Percentiles rank a stretch among this genome's conserved stretches.
Evolutionary conservation across 1,140 invertebrate genomes (phyloP).

Genomic region (Helicoverpa zea): DNA sequence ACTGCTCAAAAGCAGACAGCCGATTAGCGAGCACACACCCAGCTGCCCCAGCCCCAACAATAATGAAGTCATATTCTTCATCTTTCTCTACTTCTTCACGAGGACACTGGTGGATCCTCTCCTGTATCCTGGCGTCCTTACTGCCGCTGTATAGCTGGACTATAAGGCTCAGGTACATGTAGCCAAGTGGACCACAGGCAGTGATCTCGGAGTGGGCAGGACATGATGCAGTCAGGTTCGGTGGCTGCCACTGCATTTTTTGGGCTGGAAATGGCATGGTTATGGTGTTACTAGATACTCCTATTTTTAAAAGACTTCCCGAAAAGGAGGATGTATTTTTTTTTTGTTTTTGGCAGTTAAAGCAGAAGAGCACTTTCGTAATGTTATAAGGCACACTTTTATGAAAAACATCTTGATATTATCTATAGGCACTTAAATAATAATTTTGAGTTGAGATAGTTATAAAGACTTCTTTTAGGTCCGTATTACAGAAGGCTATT

Average conservation of each 20-base stretch:
- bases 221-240: conserved; percentile 60
- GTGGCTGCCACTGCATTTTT: conserved; percentile 64
- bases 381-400: too few species aligned
- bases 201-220: conserved; percentile 63
- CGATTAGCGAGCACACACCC: conserved; percentile 89
- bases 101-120: too few species aligned
- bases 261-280: neutral
- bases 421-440: too few species aligned
- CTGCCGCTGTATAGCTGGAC: conserved; percentile 58
- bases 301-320: too few species aligned
- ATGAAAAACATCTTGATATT: too few species aligned
- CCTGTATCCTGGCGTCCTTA: neutral
- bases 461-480: too few species aligned
- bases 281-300: too few species aligned
- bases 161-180: conserved; percentile 60
- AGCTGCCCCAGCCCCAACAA: conserved; percentile 62
- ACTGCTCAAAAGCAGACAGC: conserved; percentile 83
- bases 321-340: too few species aligned
- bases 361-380: too few species aligned
- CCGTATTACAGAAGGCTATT: too few species aligned
- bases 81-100: neutral
- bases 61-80: conserved; percentile 66
- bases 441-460: too few species aligned
- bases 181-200: neutral
- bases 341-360: too few species aligned